Evolutionary conservation across 2,888 invertebrate genomes (phyloP), one percentile per base, ranked within the genome.

Genomic region (Oasisia sp.): DNA sequence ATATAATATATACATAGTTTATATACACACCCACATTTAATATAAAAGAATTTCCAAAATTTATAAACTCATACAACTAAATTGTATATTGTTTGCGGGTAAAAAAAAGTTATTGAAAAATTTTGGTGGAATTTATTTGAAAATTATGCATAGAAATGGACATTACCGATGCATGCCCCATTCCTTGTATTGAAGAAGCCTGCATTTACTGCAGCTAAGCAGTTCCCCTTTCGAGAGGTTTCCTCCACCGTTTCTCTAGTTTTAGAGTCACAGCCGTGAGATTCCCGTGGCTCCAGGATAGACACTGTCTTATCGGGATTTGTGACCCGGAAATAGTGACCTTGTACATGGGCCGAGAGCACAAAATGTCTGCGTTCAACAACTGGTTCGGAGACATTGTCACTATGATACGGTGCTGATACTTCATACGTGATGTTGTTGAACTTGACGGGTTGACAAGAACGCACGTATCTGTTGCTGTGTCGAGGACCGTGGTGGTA

Each of bases 121-220:
- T 74, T 74, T 19, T 5, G 27, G 2, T 74, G 14, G 74, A 27
- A 27, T 74, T 7, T 74, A 7, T n/a, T n/a, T 74, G 4, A 5
- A 74, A 74, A 74, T 74, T 74, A 2, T 27, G 14, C 12, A 32
- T 32, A 50, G 14, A 45, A 74, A 89, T 14, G 32, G 11, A 32
- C 44, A 92, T 94, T 93, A 96, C 96, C 96, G 91, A 94, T 94
- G 94, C 96, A 96, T 32, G 94, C 94, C 32, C 95, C 96, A 92
- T 94, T 94, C 8, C 94, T 93, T 11, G 95, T 96, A 93, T 96
- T 95, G 93, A 96, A 96, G 92, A 96, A 95, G 89, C 96, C 96
- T 91, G 96, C 96, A 95, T 96, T 96, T 38, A 95, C 94, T 7
- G 96, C 96, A n/a, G 95, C 93, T 7, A 95, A 11, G 94, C 96